Evolutionary conservation across 2,797 vertebrate genomes (phyloP), one percentile per base, ranked within the genome.

Genomic region (Carapus acus): DNA sequence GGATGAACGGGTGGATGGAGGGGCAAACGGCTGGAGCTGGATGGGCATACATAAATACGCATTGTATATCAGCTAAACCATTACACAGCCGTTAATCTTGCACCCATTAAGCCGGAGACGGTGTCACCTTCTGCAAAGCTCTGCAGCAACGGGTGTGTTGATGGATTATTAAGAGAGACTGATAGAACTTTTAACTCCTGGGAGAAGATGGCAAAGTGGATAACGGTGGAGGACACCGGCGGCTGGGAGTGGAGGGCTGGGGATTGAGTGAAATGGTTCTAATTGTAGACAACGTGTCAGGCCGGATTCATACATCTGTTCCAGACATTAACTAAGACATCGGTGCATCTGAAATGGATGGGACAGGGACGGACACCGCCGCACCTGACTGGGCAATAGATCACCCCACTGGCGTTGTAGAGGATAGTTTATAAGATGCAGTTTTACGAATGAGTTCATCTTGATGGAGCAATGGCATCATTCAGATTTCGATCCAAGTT

Each of bases 11-110:
- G 71, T 60, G 64, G 53, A 79, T 31, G 16, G 51, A 65, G 58
- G 73, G 62, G 65, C 61, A 67, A 61, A 63, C 27, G 36, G 52
- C 64, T 50, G 58, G 51, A 65, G 34, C 54, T 44, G 59, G 58
- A 72, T 55, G 27, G 53, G 54, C 49, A 67, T 31, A 21, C n/a
- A n/a, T 15, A 36, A 36, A 66, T 70, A 80, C 67, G 60, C 46
- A 60, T 67, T 59, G 51, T 56, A 49, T 62, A 73, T 73, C 77
- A 71, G 65, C 49, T 62, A 61, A 58, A 72, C 64, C 70, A 72
- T 79, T 77, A 81, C 59, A 76, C 54, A 58, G 58, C 57, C 54
- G 40, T 77, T 77, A 74, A 61, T 76, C 66, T 67, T 37, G n/a
- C 41, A 59, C 61, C 62, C 62, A 49, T 80, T 78, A 57, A 74